Evolutionary conservation across 1,140 invertebrate genomes (phyloP).

Genomic region (Colletes gigas): DNA sequence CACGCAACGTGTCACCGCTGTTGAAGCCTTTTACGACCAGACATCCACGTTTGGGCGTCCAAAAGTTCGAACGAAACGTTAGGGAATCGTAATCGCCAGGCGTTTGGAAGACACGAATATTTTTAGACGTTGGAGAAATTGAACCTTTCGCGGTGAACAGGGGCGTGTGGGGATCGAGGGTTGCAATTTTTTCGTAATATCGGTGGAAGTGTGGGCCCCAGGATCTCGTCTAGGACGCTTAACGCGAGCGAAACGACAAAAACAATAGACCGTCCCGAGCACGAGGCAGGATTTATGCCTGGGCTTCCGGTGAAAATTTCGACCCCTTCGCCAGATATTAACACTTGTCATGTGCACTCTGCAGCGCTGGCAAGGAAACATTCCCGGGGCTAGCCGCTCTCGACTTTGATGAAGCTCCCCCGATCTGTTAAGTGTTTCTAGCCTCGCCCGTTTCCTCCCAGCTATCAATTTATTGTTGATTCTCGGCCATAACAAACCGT

Average conservation of each 20-base stretch:
- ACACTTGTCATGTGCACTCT: slow-evolving; percentile 48
- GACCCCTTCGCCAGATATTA: slow-evolving; percentile 31
- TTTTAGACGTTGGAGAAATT: too few relatives aligned
- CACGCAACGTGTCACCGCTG: too few relatives aligned
- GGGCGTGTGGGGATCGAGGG: too few relatives aligned
- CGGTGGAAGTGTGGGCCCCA: not conserved
- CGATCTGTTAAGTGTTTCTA: slow-evolving; percentile 17
- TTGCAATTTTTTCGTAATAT: not conserved
- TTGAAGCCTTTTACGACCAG: too few relatives aligned
- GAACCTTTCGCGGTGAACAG: too few relatives aligned
- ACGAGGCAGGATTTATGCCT: slow-evolving; percentile 46
- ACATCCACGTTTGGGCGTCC: too few relatives aligned
- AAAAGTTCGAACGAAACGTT: too few relatives aligned
- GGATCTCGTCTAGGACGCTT: not conserved
- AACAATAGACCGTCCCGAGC: slow-evolving; percentile 48
- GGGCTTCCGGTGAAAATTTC: slow-evolving; percentile 31
- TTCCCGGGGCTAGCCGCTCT: slow-evolving; percentile 1
- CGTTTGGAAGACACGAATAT: too few relatives aligned
- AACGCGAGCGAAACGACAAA: slow-evolving; percentile 34
- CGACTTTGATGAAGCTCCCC: slow-evolving; percentile 41
- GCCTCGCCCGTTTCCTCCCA: not conserved
- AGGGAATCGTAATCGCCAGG: too few relatives aligned
- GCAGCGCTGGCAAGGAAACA: slow-evolving; percentile 30
- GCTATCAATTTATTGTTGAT: slow-evolving; percentile 12
- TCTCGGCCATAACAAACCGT: too few relatives aligned